phyloP scores from a whole-genome alignment of 2,888 invertebrate genomes.

The Actias luna region DNA sequence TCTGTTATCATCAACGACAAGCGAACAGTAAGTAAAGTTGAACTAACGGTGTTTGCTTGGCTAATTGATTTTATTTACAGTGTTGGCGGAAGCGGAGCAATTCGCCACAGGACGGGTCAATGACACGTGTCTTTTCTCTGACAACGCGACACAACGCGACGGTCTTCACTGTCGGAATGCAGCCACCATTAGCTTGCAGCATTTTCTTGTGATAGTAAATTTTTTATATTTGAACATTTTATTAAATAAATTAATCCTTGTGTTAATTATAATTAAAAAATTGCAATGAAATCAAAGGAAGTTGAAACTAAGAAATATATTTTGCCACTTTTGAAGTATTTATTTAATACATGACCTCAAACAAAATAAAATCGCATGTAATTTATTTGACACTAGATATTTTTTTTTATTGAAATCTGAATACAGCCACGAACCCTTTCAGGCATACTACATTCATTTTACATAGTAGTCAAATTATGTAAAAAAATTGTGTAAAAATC shows the following conservation, averaged over 20 bases:
- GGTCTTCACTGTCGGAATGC: slow-evolving; percentile 60
- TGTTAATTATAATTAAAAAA: not conserved
- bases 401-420: too few species aligned
- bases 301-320: not conserved
- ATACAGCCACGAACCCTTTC: too few species aligned
- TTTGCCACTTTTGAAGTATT: not conserved
- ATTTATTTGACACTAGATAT: too few species aligned
- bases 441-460: too few species aligned
- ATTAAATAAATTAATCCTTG: slow-evolving; percentile 26
- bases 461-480: too few species aligned
- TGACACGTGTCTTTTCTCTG: slow-evolving; percentile 59
- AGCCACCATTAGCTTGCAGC: slow-evolving; percentile 47
- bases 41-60: slow-evolving; percentile 48
- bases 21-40: slow-evolving; percentile 5
- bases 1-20: not conserved
- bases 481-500: too few species aligned
- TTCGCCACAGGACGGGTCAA: slow-evolving; percentile 68
- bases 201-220: slow-evolving; percentile 36
- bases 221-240: slow-evolving; percentile 41
- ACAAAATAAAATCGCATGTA: not conserved
- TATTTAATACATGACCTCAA: slow-evolving; percentile 1
- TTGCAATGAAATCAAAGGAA: not conserved
- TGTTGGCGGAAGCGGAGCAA: slow-evolving; percentile 61
- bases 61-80: slow-evolving; percentile 67
- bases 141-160: slow-evolving; percentile 28